phyloP scores from a whole-genome alignment of 2,888 invertebrate species.

The Exephanes ischioxanthus region DNA sequence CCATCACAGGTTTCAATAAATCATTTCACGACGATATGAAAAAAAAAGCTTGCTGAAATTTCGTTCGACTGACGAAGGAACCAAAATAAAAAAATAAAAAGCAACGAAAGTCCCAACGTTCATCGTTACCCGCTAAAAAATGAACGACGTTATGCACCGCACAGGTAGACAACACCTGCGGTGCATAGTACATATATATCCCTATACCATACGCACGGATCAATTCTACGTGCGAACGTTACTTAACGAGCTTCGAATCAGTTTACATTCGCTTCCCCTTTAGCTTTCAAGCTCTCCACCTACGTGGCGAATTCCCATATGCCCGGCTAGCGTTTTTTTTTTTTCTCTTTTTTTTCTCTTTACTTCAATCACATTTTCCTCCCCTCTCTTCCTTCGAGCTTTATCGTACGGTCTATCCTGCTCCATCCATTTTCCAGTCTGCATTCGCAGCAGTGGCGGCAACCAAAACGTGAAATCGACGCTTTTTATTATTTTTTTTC shows the following conservation, averaged over 20 bases:
- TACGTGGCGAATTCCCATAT: slow-evolving; percentile 52
- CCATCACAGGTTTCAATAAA: neutral
- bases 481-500: slow-evolving; percentile 27
- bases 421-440: slow-evolving; percentile 36
- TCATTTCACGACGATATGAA: neutral
- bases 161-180: slow-evolving; percentile 11
- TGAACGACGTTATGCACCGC: slow-evolving; percentile 12
- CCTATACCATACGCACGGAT: slow-evolving; percentile 19
- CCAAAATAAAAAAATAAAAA: neutral
- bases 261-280: slow-evolving; percentile 69
- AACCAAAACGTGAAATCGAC: slow-evolving; percentile 66
- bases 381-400: slow-evolving; percentile 19
- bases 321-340: slow-evolving; percentile 42
- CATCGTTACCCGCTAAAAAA: slow-evolving; percentile 23
- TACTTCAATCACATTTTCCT: slow-evolving; percentile 50
- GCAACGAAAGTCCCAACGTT: neutral
- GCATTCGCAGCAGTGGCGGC: slow-evolving; percentile 49
- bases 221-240: slow-evolving; percentile 60
- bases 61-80: neutral
- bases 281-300: slow-evolving; percentile 54
- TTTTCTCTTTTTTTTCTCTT: slow-evolving; percentile 58
- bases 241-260: slow-evolving; percentile 70
- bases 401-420: slow-evolving; percentile 20
- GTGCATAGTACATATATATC: neutral
- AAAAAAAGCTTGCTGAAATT: slow-evolving; percentile 2